A percentile compares a stretch with the other conserved stretches of the same genome.
Conservation (phyloP, 23 tunicate genomes). For the Clavelina lepadiformis region DNA sequence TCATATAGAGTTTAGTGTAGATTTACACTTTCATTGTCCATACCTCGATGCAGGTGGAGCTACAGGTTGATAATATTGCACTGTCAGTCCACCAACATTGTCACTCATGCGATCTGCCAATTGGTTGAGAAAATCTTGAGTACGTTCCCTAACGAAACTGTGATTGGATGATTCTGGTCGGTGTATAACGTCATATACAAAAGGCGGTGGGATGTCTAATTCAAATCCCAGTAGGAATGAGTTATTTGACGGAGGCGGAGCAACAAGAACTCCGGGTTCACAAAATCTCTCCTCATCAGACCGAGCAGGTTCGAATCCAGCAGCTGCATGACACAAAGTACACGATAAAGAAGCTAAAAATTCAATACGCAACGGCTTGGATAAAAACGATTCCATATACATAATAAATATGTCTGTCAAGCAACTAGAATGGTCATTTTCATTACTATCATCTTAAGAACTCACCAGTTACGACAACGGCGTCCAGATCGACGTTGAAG, state of each 20-base stretch:
- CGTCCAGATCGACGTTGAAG: conserved; percentile 33
- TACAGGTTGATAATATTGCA: conserved; percentile 60
- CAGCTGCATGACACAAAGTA: conserved; percentile 25
- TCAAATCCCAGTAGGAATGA: conserved; percentile 14
- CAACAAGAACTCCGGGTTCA: neutral
- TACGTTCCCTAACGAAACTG: neutral
- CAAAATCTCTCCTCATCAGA: conserved; percentile 27
- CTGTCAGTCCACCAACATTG: neutral
- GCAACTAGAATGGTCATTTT: neutral
- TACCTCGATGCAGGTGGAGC: conserved; percentile 58
- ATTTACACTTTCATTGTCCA: too few relatives aligned
- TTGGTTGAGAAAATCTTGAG: conserved; percentile 20
- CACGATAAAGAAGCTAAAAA: neutral
- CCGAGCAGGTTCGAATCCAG: conserved; percentile 44
- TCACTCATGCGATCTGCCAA: conserved; percentile 1
- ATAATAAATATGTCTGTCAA: neutral
- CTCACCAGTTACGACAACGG: conserved; percentile 18
- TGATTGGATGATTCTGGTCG: conserved; percentile 19
- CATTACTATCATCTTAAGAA: neutral
- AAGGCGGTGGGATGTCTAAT: conserved; percentile 42
- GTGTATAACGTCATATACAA: conserved; percentile 43
- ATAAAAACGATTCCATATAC: neutral
- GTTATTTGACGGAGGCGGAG: neutral
- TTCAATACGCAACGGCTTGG: neutral
- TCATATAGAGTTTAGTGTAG: too few relatives aligned